Conservation (phyloP, 2,797 vertebrate genomes). For the Molossus alvarezi region DNA sequence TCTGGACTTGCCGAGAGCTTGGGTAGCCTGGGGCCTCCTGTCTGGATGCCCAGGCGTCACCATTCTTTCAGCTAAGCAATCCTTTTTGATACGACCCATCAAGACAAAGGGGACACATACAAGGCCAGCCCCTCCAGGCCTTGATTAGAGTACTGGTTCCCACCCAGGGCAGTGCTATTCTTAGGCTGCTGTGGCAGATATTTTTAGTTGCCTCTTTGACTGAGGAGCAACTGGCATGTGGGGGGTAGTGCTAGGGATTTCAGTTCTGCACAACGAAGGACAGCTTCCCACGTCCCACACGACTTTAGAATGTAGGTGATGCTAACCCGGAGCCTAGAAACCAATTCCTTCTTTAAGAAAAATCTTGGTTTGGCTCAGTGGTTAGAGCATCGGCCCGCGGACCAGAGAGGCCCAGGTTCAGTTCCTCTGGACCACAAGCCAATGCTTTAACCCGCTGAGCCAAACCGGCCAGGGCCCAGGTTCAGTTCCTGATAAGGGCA, state of each 20-base stretch:
- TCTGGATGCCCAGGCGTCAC: background rate
- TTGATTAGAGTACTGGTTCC: background rate
- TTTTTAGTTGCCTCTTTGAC: background rate
- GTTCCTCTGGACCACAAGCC: too few relatives aligned
- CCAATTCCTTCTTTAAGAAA: constrained; percentile 10
- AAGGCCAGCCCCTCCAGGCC: too few relatives aligned
- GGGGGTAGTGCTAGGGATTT: background rate
- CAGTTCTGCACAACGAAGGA: background rate
- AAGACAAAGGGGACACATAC: background rate
- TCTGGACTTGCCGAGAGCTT: background rate
- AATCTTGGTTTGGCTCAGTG: too few relatives aligned
- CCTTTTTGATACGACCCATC: background rate
- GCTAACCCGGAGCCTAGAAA: background rate
- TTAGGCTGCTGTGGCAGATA: background rate
- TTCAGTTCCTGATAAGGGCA: too few relatives aligned
- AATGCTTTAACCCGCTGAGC: too few relatives aligned
- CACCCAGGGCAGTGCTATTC: background rate
- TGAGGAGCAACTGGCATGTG: background rate
- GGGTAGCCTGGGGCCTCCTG: background rate
- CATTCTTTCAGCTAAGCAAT: background rate
- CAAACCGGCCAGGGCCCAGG: too few relatives aligned
- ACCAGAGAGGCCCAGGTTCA: too few relatives aligned
- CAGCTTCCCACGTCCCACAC: rapidly evolving
- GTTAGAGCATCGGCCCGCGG: too few relatives aligned
- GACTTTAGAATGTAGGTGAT: background rate